A percentile compares a stretch with the other conserved stretches of the same genome.
These are phyloP conservation scores for Ptychoptera contaminata DNA, from an alignment of 2,888 invertebrate species.

Conservation along the genomic window DNA sequence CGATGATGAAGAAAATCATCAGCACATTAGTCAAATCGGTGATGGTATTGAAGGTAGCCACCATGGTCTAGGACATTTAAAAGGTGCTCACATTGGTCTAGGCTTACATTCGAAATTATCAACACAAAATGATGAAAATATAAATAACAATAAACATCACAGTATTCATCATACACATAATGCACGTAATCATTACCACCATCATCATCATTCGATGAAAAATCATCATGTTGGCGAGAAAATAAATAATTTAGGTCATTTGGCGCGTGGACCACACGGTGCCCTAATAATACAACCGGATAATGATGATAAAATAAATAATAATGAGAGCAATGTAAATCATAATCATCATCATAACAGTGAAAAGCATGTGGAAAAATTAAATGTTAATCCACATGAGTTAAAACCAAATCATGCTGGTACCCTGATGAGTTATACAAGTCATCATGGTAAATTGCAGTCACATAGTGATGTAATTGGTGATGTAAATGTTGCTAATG, in stretches of 20 bases:
- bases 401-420: constrained; percentile 43
- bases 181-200: neutral
- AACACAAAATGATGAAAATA: neutral
- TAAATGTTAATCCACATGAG: constrained; percentile 42
- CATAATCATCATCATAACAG: neutral
- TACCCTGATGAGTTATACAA: constrained; percentile 38
- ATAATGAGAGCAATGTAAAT: neutral
- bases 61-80: constrained; percentile 14
- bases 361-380: constrained; percentile 29
- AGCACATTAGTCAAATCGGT: neutral
- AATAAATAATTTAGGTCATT: constrained; percentile 24
- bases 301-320: neutral
- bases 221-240: constrained; percentile 29
- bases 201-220: constrained; percentile 16
- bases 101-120: constrained; percentile 12
- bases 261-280: constrained; percentile 38
- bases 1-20: constrained; percentile 11
- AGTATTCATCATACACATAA: neutral
- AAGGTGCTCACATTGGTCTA: constrained; percentile 22
- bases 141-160: neutral
- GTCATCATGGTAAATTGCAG: constrained; percentile 12
- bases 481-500: no score
- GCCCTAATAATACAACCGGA: constrained; percentile 34
- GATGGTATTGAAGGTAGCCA: constrained; percentile 21
- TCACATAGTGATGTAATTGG: no score